Conservation (phyloP, 2,888 invertebrate species). For the Trichogramma dendrolimi region DNA sequence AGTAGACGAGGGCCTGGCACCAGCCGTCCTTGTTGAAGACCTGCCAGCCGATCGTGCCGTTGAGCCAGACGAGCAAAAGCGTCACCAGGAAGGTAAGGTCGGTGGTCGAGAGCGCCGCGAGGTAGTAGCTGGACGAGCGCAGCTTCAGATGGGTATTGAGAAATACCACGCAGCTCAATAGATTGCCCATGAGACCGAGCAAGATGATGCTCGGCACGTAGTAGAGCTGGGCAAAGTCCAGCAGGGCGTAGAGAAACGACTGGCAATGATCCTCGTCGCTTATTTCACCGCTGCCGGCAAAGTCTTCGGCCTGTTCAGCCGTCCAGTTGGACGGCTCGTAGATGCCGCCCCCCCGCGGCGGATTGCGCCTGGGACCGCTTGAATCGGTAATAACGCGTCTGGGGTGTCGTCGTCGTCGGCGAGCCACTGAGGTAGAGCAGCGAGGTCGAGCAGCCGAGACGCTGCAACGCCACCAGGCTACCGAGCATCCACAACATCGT, state of each 20-base stretch:
- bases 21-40: conserved; percentile 57
- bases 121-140: conserved; percentile 62
- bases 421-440: no score
- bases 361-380: no score
- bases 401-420: no score
- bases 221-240: conserved; percentile 56
- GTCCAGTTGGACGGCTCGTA: conserved; percentile 21
- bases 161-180: conserved; percentile 60
- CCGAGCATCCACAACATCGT: no score
- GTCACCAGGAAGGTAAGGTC: conserved; percentile 60
- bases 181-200: conserved; percentile 60
- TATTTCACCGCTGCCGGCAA: conserved; percentile 12
- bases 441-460: no score
- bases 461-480: no score
- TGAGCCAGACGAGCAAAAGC: conserved; percentile 56
- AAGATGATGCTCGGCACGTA: conserved; percentile 61
- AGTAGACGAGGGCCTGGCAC: conserved; percentile 58
- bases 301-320: conserved; percentile 33
- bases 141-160: conserved; percentile 59
- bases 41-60: conserved; percentile 53
- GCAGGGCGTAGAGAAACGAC: conserved; percentile 41
- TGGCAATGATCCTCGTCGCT: conserved; percentile 35
- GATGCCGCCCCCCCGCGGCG: background rate
- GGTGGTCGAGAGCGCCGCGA: conserved; percentile 60
- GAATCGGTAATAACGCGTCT: no score